Conservation (phyloP, 2,797 vertebrate genomes). For the Cephalopachus bancanus region DNA sequence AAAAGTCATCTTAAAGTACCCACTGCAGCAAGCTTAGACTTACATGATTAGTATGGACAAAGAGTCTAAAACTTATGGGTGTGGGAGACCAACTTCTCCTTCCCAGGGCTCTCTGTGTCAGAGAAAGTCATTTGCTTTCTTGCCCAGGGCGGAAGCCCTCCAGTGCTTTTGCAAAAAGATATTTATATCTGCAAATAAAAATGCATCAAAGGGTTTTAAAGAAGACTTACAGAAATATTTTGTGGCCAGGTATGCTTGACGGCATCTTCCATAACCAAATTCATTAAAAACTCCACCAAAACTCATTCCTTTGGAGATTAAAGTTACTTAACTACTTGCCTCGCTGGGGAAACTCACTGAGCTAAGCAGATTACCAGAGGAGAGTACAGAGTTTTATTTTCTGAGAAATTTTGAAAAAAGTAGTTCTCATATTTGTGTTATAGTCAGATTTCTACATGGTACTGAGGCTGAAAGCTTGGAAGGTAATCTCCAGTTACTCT, state of each 20-base stretch:
- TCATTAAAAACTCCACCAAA: constrained; percentile 43
- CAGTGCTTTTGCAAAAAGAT: neutral
- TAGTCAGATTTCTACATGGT: neutral
- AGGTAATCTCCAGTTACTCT: constrained; percentile 12
- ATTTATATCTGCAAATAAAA: neutral
- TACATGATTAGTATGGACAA: neutral
- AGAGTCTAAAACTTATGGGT: neutral
- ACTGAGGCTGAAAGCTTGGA: neutral
- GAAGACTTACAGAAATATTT: constrained; percentile 32
- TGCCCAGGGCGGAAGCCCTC: constrained; percentile 39
- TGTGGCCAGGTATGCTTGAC: neutral
- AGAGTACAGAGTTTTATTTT: neutral
- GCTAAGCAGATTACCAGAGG: constrained; percentile 26
- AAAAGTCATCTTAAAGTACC: neutral
- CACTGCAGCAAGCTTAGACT: neutral
- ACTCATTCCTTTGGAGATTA: neutral
- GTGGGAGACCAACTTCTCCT: neutral
- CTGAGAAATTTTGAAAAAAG: neutral
- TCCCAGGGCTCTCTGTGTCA: rapidly evolving
- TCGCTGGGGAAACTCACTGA: constrained; percentile 47
- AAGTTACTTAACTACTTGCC: constrained; percentile 38
- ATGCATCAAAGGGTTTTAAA: constrained; percentile 3
- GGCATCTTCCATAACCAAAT: neutral
- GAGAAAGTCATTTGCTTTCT: constrained; percentile 38
- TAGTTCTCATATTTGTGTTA: neutral